Evolutionary conservation across 2,888 invertebrate genomes (phyloP).

Genomic region (Chaitophorus viminalis): DNA sequence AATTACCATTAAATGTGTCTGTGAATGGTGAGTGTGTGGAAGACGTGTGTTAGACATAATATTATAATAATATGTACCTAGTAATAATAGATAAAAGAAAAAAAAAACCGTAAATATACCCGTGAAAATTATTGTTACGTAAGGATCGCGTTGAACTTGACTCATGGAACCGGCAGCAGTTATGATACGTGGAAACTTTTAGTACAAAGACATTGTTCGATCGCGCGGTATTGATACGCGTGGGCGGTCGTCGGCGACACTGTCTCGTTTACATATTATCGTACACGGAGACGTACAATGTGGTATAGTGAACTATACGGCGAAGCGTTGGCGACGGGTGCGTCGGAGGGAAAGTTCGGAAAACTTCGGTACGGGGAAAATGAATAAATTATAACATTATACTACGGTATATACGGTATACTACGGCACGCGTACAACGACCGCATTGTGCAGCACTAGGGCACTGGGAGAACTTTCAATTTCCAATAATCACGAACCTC

Average conservation of each 20-base stretch:
- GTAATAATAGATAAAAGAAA: neutral
- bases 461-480: constrained; percentile 45
- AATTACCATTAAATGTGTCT: neutral
- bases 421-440: neutral
- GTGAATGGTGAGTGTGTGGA: neutral
- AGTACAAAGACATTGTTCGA: neutral
- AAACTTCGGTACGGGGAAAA: neutral
- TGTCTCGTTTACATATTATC: neutral
- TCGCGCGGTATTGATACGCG: neutral
- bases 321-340: neutral
- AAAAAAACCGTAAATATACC: neutral
- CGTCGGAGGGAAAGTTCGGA: neutral
- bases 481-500: constrained; percentile 32
- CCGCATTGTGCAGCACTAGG: constrained; percentile 4
- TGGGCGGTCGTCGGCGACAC: neutral
- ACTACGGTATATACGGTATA: neutral
- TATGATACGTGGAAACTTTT: neutral
- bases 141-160: neutral
- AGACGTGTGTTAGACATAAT: neutral
- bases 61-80: neutral
- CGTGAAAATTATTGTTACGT: neutral
- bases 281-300: neutral
- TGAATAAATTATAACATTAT: neutral
- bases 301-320: no score
- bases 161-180: neutral